phyloP scores from a whole-genome alignment of 2,797 vertebrate species.

The Scyliorhinus canicula region DNA sequence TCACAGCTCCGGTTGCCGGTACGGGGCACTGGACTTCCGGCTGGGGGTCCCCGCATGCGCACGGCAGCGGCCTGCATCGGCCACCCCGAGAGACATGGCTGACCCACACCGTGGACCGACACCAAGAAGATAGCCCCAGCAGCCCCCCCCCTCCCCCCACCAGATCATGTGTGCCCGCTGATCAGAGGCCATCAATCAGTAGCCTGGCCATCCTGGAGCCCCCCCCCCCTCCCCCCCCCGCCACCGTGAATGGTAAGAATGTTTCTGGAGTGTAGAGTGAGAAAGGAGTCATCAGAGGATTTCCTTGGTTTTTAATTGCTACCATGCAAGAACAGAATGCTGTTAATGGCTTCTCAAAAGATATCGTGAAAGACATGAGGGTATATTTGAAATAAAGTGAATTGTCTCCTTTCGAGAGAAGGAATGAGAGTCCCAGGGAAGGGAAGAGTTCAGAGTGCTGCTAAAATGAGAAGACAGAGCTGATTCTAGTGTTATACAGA shows the following conservation, averaged over 20 bases:
- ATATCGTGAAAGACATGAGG: not conserved
- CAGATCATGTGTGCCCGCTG: too few species aligned
- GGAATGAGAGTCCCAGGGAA: not conserved
- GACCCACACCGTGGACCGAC: too few species aligned
- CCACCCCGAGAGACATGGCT: too few species aligned
- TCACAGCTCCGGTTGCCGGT: too few species aligned
- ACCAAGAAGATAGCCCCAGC: too few species aligned
- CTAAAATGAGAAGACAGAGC: not conserved
- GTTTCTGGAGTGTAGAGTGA: not conserved
- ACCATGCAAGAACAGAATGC: not conserved
- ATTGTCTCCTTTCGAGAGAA: not conserved
- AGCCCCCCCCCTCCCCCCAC: too few species aligned
- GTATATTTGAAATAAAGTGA: not conserved
- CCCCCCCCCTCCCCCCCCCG: too few species aligned
- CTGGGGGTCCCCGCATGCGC: too few species aligned
- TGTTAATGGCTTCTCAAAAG: not conserved
- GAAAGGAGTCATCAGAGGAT: not conserved
- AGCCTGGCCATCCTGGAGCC: too few species aligned
- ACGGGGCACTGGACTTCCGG: too few species aligned
- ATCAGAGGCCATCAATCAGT: too few species aligned
- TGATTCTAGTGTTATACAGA: not conserved
- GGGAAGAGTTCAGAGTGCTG: not conserved
- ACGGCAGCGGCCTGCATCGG: too few species aligned
- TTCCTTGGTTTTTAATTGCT: not conserved
- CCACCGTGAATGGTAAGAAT: not conserved